A percentile compares a stretch with the other conserved stretches of the same genome.
These are phyloP conservation scores for Serranus cabrilla DNA, from an alignment of 2,797 vertebrate genomes.

Conservation along the genomic window DNA sequence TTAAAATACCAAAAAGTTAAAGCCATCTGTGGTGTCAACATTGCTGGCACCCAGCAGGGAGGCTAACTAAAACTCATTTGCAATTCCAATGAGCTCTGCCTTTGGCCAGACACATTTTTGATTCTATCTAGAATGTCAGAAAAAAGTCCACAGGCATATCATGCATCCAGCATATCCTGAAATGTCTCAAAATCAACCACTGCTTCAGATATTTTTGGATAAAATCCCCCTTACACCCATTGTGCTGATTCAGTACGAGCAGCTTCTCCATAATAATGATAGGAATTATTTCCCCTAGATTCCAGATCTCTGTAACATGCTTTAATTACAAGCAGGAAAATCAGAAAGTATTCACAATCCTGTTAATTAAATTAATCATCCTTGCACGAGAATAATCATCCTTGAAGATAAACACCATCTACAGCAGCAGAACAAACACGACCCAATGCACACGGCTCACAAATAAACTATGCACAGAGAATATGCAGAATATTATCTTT, in stretches of 20 bases:
- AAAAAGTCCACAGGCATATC: constrained; percentile 9
- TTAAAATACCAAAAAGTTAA: constrained; percentile 77
- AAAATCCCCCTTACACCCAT: not conserved
- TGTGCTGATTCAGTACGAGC: not conserved
- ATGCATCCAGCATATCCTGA: constrained; percentile 7
- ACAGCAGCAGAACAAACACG: constrained; percentile 18
- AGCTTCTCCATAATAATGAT: not conserved
- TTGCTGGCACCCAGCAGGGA: constrained; percentile 64
- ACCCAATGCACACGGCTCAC: too few relatives aligned
- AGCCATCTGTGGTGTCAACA: constrained; percentile 81
- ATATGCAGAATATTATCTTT: not conserved
- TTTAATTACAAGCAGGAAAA: constrained; percentile 20
- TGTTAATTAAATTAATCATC: constrained; percentile 30
- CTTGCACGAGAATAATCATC: constrained; percentile 5
- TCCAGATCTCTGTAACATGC: constrained; percentile 19
- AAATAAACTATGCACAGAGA: too few relatives aligned
- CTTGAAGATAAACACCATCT: constrained; percentile 17
- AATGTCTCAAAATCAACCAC: not conserved
- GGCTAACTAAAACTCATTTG: constrained; percentile 66
- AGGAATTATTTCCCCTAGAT: not conserved
- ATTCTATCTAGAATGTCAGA: constrained; percentile 34
- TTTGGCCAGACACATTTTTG: constrained; percentile 61
- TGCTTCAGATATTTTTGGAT: not conserved
- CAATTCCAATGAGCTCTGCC: constrained; percentile 66
- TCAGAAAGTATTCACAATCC: constrained; percentile 14